Evolutionary conservation across 2,888 invertebrate genomes (phyloP), one percentile per base, ranked within the genome.

Genomic region (Salticus scenicus): DNA sequence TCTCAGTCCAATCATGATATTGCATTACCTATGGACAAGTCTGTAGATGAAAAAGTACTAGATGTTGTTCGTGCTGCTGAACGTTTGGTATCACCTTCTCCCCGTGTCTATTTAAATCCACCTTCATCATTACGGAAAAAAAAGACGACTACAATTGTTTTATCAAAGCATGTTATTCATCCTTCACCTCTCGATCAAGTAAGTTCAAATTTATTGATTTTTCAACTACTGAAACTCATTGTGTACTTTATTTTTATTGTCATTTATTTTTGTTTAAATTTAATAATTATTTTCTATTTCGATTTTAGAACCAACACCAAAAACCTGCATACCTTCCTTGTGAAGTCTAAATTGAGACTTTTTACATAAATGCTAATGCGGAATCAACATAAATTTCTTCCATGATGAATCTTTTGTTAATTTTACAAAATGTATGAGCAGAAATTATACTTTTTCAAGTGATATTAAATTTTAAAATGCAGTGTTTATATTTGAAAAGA

Each of bases 91-190:
- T 93, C 70, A 24, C 88, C 88, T 2, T 64, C 88, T 72, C 84
- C 84, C 41, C 76, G 78, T 28, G 79, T 88, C 27, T 82, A 73
- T 51, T 70, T 83, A 37, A 88, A 93, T 88, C 92, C 92, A 88
- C 92, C 92, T 79, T 87, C 92, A 93, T 37, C 92, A 92, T 27
- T 81, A 31, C 91, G 92, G 90, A 94, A 94, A 90, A 92, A 94
- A 89, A 97, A 97, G 93, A 97, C 96, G 82, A 97, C 97, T 88
- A 97, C 97, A 14, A 95, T 97, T 89, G 96, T 97, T 81, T 97
- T 97, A 96, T 96, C 96, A 91, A 97, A 97, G 91, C 97, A 97
- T 92, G 88, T 70, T 87, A 89, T 80, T 86, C 84, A 88, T 31
- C 88, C 78, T 5, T 67, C 74, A 24, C 24, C 69, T 41, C n/a